Conservation (phyloP, 2,888 invertebrate genomes). For the Pasiphila rectangulata region DNA sequence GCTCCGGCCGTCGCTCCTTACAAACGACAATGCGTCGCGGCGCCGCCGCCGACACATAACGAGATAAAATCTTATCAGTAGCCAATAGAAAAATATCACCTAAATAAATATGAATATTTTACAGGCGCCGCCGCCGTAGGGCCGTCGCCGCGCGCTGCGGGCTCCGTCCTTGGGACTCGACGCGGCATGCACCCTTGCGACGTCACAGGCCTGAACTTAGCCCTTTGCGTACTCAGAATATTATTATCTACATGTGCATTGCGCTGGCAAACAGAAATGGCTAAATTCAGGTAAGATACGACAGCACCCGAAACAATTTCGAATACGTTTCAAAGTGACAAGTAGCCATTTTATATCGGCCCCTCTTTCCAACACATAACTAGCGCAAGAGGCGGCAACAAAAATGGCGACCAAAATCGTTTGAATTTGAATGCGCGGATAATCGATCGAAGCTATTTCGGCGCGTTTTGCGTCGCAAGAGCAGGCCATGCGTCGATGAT, state of each 20-base stretch:
- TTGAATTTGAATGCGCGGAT: background rate
- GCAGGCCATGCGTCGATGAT: conserved; percentile 41
- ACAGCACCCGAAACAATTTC: background rate
- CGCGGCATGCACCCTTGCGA: background rate
- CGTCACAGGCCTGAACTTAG: background rate
- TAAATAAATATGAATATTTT: conserved; percentile 77
- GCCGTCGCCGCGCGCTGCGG: conserved; percentile 39
- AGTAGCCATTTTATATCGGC: conserved; percentile 6
- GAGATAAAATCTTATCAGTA: conserved; percentile 77
- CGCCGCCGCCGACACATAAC: conserved; percentile 65
- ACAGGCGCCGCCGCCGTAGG: conserved; percentile 45
- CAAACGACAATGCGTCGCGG: conserved; percentile 59
- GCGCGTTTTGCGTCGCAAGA: conserved; percentile 33
- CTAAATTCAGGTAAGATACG: background rate
- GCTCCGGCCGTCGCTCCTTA: conserved; percentile 58
- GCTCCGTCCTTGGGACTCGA: background rate
- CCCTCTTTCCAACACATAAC: conserved; percentile 8
- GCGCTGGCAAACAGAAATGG: background rate
- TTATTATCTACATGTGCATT: conserved; percentile 1
- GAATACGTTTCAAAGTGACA: background rate
- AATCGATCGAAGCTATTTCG: background rate
- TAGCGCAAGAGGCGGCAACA: conserved; percentile 1
- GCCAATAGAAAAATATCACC: conserved; percentile 81
- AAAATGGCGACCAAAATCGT: conserved; percentile 1
- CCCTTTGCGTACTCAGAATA: background rate